Base-by-base conservation (phyloP, 2,797 vertebrate genomes). In the Crax fasciolata region DNA sequence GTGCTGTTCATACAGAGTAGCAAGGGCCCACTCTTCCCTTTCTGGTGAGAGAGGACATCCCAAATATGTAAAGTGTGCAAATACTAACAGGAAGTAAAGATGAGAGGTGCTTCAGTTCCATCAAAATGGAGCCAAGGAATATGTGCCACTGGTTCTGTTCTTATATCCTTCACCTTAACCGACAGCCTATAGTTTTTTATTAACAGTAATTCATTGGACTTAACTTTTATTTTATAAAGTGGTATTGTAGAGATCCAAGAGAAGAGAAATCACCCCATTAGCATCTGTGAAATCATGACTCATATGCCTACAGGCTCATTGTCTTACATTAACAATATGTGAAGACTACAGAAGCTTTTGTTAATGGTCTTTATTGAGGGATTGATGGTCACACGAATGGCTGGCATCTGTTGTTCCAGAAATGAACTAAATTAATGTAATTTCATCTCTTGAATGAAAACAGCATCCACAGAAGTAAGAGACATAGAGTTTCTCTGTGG, bases 321-420 rank as follows among this genome's bases (percentile, higher is more conserved):
- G 67, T 61, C 51, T 83, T 68, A 32, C 51, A 72, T 25, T 61
- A 83, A 66, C 61, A 72, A 58, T 24, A 67, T 24, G 49, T 75
- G 85, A 89, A 83, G 49, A 49, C 59, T 30, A 48, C 32, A 68
- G 65, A 92, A 76, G 63, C n/a, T 84, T 92, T 82, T 3, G 6
- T 80, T 87, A 92, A 86, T 2, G 3, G 86, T 90, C 61, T 55
- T 49, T 75, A 0, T 19, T 71, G 68, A 75, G 49, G 49, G 68
- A 87, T 20, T 74, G 61, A 90, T 83, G 72, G 65, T 83, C 75
- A 85, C 68, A 92, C 13, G 84, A 90, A 90, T 25, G 38, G 52
- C 68, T 89, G 86, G 61, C 81, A 92, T 88, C 81, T 95, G 90
- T 81, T 91, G 61, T 52, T 91, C 46, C 75, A 78, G 75, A 66